These are phyloP conservation scores for Rhyacophila evoluta DNA, from an alignment of 2,888 invertebrate species.

Conservation along the genomic window DNA sequence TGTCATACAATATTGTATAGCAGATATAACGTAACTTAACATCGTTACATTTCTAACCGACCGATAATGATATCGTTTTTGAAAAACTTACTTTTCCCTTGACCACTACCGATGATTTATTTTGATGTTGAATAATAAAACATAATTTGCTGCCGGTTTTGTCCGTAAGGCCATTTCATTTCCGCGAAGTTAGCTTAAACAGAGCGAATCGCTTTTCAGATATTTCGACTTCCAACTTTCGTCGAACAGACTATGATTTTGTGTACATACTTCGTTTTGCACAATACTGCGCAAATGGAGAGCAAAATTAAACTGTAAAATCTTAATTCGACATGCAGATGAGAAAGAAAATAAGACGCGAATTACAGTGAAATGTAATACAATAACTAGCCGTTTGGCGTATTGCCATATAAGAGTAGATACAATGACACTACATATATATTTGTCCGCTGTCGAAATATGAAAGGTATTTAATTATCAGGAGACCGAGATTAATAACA, in stretches of 20 bases:
- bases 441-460: too few relatives aligned
- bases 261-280: background rate
- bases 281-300: background rate
- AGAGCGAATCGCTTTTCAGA: background rate
- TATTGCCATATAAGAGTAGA: too few relatives aligned
- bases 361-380: too few relatives aligned
- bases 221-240: background rate
- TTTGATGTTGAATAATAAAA: background rate
- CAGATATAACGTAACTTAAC: too few relatives aligned
- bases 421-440: too few relatives aligned
- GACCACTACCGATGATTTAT: background rate
- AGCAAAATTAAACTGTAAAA: background rate
- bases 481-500: too few relatives aligned
- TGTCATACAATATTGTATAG: too few relatives aligned
- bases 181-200: background rate
- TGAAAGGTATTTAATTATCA: too few relatives aligned
- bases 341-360: background rate
- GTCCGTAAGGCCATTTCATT: background rate
- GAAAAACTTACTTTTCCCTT: background rate
- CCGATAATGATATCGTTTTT: too few relatives aligned
- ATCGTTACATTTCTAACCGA: too few relatives aligned
- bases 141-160: background rate
- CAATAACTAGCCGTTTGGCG: too few relatives aligned
- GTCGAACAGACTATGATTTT: background rate
- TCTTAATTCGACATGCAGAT: background rate